Percentiles rank a stretch among this genome's conserved stretches.
phyloP scores from a whole-genome alignment of 2,797 vertebrate genomes.

The Malurus splendens region DNA sequence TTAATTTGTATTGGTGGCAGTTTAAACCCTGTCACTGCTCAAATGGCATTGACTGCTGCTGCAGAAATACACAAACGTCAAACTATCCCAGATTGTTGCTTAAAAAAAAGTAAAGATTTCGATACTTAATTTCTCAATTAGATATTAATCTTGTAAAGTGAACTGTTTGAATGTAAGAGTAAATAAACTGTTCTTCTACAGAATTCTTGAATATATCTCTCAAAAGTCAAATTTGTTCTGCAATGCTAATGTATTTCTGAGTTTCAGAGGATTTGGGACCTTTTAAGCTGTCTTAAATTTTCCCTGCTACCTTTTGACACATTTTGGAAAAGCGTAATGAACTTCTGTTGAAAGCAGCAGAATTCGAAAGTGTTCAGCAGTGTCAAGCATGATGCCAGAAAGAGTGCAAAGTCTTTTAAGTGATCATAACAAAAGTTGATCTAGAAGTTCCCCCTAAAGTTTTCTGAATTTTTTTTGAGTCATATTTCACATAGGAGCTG shows the following conservation, averaged over 20 bases:
- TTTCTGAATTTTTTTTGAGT: neutral
- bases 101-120: neutral
- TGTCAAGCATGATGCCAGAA: neutral
- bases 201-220: neutral
- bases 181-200: neutral
- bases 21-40: constrained; percentile 12
- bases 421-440: neutral
- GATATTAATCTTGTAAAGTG: neutral
- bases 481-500: neutral
- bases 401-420: neutral
- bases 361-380: neutral
- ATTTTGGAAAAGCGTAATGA: neutral
- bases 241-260: neutral
- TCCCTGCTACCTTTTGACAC: neutral
- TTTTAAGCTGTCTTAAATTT: neutral
- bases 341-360: neutral
- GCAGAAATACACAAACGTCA: neutral
- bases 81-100: neutral
- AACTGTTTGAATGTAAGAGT: neutral
- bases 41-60: neutral
- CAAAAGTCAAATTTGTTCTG: neutral
- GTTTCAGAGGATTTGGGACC: neutral
- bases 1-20: constrained; percentile 14
- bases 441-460: neutral
- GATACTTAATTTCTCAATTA: neutral